Evolutionary conservation across 1,140 invertebrate species (phyloP), one percentile per base, ranked within the genome.

Genomic region (Scaptodrosophila lebanonensis): DNA sequence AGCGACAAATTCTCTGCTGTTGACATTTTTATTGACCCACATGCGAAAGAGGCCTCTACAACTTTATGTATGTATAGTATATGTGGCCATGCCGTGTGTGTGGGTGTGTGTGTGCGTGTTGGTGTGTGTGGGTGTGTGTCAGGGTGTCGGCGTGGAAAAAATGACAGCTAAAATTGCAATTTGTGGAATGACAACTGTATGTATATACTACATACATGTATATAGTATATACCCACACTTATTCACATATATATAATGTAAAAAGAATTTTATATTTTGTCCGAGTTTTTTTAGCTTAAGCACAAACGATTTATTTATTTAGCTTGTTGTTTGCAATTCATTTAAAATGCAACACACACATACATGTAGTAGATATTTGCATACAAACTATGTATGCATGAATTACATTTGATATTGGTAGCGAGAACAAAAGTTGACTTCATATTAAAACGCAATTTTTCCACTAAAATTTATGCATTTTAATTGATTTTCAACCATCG

Each of bases 301-400:
- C 42, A 65, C 72, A 79, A 61, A 67, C 64, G 73, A 65, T 61
- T 68, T 69, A 68, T 77, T 79, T 77, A 79, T 77, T 79, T 77
- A 72, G 79, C 79, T 77, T 76, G 48, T 51, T 68, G 60, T 75
- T 75, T 61, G 70, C 73, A 79, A 79, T 77, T 77, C 73, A 77
- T 77, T 77, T 79, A 73, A 77, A 79, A 79, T 73, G 56, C 76
- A 75, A 76, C 8, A 36, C 36, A 43, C 12, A 45, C 42, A 44
- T 36, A 39, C 25, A 53, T 30, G 48, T 1, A 30, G 6, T 17
- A 12, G 22, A 40, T 35, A 36, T 6, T 16, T 35, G 27, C 8
- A 42, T 5, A 6, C 0, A 35, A 13, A 40, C 22, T 22, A 48
- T 12, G 18, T 20, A 35, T 7, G 27, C 2, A 36, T 33, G 22